Percentiles rank a stretch among this genome's conserved stretches.
phyloP scores from a whole-genome alignment of 2,113 vertebrate genomes.

The Rhinoderma darwinii region DNA sequence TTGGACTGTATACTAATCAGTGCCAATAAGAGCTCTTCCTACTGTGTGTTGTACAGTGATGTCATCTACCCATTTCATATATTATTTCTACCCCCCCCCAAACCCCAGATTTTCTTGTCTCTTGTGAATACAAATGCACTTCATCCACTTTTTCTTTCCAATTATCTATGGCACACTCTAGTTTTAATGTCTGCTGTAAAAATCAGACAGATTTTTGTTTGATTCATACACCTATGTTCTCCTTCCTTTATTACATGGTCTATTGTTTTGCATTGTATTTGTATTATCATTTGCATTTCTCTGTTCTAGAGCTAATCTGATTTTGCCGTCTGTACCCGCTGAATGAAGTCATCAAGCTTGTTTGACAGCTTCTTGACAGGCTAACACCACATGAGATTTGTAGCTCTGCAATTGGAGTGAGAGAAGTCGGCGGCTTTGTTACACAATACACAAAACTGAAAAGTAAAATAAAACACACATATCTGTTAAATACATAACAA shows the following conservation, averaged over 20 bases:
- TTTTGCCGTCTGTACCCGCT: slow-evolving; percentile 10
- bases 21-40: background rate
- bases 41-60: too few relatives aligned
- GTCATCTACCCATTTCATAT: too few relatives aligned
- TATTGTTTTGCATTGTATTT: slow-evolving; percentile 5
- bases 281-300: background rate
- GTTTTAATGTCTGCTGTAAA: background rate
- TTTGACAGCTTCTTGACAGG: slow-evolving; percentile 22
- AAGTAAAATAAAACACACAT: background rate
- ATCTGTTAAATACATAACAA: background rate
- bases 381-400: slow-evolving; percentile 25
- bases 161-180: background rate
- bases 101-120: too few relatives aligned
- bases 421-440: slow-evolving; percentile 4
- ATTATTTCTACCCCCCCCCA: background rate
- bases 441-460: background rate
- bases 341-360: slow-evolving; percentile 25
- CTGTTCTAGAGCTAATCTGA: background rate
- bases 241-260: background rate
- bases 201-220: background rate
- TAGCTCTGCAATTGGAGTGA: background rate
- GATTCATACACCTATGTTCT: background rate
- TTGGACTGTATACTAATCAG: background rate
- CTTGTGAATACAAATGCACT: background rate
- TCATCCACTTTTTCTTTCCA: background rate